These are phyloP conservation scores for Orussus abietinus DNA, from an alignment of 1,140 invertebrate species.

Conservation along the genomic window DNA sequence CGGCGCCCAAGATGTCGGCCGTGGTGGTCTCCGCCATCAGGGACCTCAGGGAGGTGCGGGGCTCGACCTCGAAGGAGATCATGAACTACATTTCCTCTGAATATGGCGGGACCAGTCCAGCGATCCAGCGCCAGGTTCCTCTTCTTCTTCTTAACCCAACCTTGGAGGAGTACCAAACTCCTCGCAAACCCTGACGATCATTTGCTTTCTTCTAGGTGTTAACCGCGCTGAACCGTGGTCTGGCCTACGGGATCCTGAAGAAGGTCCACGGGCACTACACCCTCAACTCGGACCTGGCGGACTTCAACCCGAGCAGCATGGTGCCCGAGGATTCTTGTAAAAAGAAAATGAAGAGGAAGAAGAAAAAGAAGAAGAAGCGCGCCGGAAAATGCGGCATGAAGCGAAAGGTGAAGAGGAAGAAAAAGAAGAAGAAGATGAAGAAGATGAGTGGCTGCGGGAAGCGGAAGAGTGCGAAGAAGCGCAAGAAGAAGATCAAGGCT, in stretches of 20 bases:
- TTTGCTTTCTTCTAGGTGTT: slow-evolving; percentile 26
- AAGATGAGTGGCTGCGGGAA: not conserved
- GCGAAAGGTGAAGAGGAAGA: not conserved
- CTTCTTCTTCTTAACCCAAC: slow-evolving; percentile 7
- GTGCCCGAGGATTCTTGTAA: slow-evolving; percentile 9
- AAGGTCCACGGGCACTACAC: slow-evolving; percentile 31
- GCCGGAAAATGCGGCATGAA: slow-evolving; percentile 23
- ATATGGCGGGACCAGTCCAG: slow-evolving; percentile 27
- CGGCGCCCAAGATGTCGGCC: slow-evolving; percentile 35
- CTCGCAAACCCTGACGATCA: too few relatives aligned
- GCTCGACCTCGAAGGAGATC: slow-evolving; percentile 45
- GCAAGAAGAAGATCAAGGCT: too few relatives aligned
- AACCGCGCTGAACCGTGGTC: slow-evolving; percentile 39
- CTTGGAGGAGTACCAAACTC: not conserved
- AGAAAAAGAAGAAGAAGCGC: slow-evolving; percentile 15
- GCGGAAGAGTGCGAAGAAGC: not conserved
- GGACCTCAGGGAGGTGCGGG: slow-evolving; percentile 37
- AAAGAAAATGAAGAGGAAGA: slow-evolving; percentile 9
- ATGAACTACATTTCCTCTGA: slow-evolving; percentile 42
- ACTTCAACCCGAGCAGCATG: slow-evolving; percentile 5
- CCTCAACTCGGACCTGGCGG: slow-evolving; percentile 28
- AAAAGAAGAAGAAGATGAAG: not conserved
- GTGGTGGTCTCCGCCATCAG: slow-evolving; percentile 40
- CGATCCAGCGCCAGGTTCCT: slow-evolving; percentile 34
- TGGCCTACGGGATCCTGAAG: slow-evolving; percentile 43